phyloP scores from a whole-genome alignment of 2,888 invertebrate genomes.

The Ecliptopera silaceata region DNA sequence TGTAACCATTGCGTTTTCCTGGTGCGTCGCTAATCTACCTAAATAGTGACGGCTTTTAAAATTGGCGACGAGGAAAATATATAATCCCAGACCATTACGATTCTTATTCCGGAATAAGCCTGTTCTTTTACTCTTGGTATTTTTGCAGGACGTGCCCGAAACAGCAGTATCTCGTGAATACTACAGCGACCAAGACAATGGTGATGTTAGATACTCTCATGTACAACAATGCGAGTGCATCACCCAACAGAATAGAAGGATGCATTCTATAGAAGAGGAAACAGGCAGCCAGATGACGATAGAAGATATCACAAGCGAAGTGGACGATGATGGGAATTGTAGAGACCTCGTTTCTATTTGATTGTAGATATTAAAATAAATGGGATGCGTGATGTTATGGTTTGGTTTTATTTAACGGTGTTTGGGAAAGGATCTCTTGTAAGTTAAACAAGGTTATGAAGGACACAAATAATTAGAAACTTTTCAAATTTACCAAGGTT shows the following conservation, averaged over 20 bases:
- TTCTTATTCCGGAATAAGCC: too few species aligned
- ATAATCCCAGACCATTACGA: too few species aligned
- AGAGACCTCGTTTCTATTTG: constrained; percentile 33
- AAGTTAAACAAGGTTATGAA: too few species aligned
- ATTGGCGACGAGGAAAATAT: too few species aligned
- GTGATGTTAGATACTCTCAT: constrained; percentile 39
- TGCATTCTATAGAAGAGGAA: constrained; percentile 63
- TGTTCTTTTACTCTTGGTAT: too few species aligned
- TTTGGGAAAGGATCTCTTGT: too few species aligned
- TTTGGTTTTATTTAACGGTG: constrained; percentile 39
- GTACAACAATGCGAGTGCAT: constrained; percentile 8
- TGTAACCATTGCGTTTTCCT: background rate
- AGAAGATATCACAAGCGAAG: constrained; percentile 54
- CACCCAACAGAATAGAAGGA: constrained; percentile 29
- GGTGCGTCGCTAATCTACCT: too few species aligned
- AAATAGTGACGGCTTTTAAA: too few species aligned
- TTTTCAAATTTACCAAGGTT: too few species aligned
- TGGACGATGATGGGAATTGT: constrained; percentile 29
- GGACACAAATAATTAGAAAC: too few species aligned
- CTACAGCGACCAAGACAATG: constrained; percentile 43
- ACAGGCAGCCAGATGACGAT: constrained; percentile 66
- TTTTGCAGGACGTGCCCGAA: constrained; percentile 48
- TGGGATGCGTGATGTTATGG: background rate
- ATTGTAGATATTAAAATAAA: constrained; percentile 16
- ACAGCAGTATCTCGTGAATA: constrained; percentile 41